Evolutionary conservation across 2,888 invertebrate genomes (phyloP), one percentile per base, ranked within the genome.

Genomic region (Microplitis deprimator): DNA sequence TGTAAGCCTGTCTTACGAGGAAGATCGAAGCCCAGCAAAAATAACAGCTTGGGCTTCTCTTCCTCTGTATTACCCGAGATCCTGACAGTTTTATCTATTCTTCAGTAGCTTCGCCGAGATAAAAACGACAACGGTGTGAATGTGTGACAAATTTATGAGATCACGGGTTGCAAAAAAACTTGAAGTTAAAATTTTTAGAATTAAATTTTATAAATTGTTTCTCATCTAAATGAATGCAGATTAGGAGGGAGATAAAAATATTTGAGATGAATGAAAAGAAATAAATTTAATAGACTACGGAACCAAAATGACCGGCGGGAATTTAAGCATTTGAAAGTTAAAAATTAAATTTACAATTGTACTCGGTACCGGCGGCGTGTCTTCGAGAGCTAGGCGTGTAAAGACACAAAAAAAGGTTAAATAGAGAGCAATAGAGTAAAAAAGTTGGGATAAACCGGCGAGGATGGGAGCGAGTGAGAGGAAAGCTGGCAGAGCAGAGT

Each of bases 1-100:
- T 75, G 79, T 81, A 81, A 81, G 79, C 80, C 80, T 77, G 17
- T 61, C 67, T 38, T 38, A 16, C 68, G n/a, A 17, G 10, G 39
- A 72, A 39, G 64, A 62, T 62, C 64, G 39, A 50, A 64, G 65
- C 65, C 65, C 73, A 40, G 17, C 3, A 62, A 41, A 16, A 62
- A 50, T 13, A 50, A 50, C 50, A 50, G 4, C 50, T 50, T 50
- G 10, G 3, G 13, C 50, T 50, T 50, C 50, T 50, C 13, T 50
- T 50, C 13, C 13, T 50, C 50, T 50, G 2, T 50, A 29, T 29
- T 29, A 29, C 29, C 4, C 29, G 4, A 29, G 29, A 29, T 29
- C 29, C 29, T 29, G 29, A 29, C 29, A 29, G 29, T 29, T 29
- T 29, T 29, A 29, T 29, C 29, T 29, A 29, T 29, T 29, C 29